Base-by-base conservation (phyloP, 2,888 invertebrate genomes). In the Drosophila ezoana region DNA sequence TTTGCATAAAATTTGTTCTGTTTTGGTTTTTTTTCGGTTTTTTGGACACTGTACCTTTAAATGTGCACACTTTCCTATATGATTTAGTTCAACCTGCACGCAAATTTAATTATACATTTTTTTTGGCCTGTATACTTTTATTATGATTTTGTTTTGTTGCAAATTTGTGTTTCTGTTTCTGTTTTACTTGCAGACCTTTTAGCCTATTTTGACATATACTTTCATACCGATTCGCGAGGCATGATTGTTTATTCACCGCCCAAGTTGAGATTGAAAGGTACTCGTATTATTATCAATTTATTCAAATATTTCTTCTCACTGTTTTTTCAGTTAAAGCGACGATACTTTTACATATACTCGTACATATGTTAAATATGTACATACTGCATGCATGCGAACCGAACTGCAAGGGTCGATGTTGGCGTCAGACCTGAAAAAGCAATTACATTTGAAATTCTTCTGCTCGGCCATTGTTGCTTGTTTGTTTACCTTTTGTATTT, bases 211-310 rank as follows among this genome's bases (percentile, higher is more conserved):
- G 94, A 95, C 92, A 94, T 95, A 93, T 94, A 95, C 92, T 95
- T 95, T 93, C 96, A 96, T 90, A 95, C 95, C 91, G 95, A 96
- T 94, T 95, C 95, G 86, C 94, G 94, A 90, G 96, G 96, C 91
- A 94, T 94, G 80, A 94, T 91, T 83, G 90, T 91, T 88, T 94
- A 94, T 92, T 94, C 95, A 92, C 96, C 96, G 90, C 94, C 95
- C 85, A 94, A 95, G 91, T 93, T 95, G 90, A 94, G 94, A 92
- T 94, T 95, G 79, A 94, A 95, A 95, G 96, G 96, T 96, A 95
- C 80, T 81, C 77, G 71, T 76, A 80, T 80, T 47, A 64, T 65
- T 66, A 66, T 61, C 52, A 51, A 66, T 65, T 62, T 75, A 76
- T 56, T 41, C 54, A 76, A 48, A 63, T 74, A 75, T 59, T 45